A percentile compares a stretch with the other conserved stretches of the same genome.
Evolutionary conservation across 2,888 invertebrate species (phyloP).

Genomic region (Psylliodes chrysocephalus): DNA sequence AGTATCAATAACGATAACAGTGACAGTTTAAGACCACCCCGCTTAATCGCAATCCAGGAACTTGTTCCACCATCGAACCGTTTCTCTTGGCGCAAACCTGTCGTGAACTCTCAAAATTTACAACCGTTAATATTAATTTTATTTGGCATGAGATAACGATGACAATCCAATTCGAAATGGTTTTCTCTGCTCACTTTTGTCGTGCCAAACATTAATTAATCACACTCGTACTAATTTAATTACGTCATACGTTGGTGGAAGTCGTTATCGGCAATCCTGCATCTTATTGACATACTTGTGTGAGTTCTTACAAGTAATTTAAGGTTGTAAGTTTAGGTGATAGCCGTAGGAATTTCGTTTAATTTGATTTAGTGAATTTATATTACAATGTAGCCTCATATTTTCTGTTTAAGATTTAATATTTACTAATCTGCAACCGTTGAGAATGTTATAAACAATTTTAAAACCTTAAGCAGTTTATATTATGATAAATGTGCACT

Average conservation of each 20-base stretch:
- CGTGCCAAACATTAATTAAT: constrained; percentile 37
- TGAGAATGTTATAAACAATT: no score
- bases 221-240: constrained; percentile 38
- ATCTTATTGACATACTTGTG: constrained; percentile 29
- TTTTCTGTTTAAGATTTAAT: not conserved
- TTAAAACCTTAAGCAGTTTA: no score
- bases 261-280: constrained; percentile 6
- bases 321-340: constrained; percentile 13
- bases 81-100: constrained; percentile 21
- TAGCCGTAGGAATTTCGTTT: not conserved
- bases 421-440: no score
- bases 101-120: constrained; percentile 28
- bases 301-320: constrained; percentile 17
- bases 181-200: constrained; percentile 29
- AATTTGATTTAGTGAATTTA: not conserved
- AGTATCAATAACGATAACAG: not conserved
- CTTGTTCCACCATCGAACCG: constrained; percentile 16
- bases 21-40: constrained; percentile 14
- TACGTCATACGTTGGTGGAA: constrained; percentile 29
- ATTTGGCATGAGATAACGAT: constrained; percentile 39
- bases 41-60: constrained; percentile 6
- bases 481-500: no score
- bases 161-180: constrained; percentile 26
- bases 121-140: constrained; percentile 40
- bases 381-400: not conserved